These are phyloP conservation scores for Labroides dimidiatus DNA, from an alignment of 2,797 vertebrate species.

Conservation along the genomic window DNA sequence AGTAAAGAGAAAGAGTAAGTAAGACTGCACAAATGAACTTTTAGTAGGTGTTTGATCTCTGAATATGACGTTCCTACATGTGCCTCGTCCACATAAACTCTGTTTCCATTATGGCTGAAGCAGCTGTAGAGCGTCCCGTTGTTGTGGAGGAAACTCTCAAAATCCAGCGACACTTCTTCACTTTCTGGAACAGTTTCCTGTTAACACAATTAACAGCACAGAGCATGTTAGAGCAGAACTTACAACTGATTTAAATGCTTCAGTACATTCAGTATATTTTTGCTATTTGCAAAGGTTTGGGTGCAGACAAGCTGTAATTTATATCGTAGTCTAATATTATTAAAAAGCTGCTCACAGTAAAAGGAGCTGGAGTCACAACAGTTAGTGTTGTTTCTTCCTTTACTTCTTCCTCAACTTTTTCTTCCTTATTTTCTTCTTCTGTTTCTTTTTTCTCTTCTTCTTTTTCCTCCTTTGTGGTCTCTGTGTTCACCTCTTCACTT, in stretches of 20 bases:
- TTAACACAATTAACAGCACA: not conserved
- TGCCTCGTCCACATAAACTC: constrained; percentile 75
- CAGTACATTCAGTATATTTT: too few species aligned
- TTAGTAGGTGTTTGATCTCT: too few species aligned
- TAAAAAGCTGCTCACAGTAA: constrained; percentile 24
- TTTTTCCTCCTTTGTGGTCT: not conserved
- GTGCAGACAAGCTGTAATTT: not conserved
- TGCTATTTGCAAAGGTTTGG: too few species aligned
- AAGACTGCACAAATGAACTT: too few species aligned
- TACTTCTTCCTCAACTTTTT: not conserved
- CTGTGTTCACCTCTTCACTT: not conserved
- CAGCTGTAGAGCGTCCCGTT: constrained; percentile 76
- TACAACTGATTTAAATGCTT: too few species aligned
- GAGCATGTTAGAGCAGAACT: too few species aligned
- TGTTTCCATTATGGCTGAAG: constrained; percentile 72
- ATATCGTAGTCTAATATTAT: not conserved
- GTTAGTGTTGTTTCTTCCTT: constrained; percentile 3
- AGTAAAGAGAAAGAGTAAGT: not conserved
- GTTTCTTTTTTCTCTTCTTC: not conserved
- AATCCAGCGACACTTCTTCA: constrained; percentile 72
- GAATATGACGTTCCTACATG: constrained; percentile 52
- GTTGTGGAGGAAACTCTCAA: constrained; percentile 78
- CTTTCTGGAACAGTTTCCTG: constrained; percentile 52
- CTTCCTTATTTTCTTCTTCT: not conserved
- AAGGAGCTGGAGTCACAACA: not conserved